Percentiles rank a stretch among this genome's conserved stretches.
These are phyloP conservation scores for Paracyclopina nana DNA, from an alignment of 1,140 invertebrate species.

Conservation along the genomic window DNA sequence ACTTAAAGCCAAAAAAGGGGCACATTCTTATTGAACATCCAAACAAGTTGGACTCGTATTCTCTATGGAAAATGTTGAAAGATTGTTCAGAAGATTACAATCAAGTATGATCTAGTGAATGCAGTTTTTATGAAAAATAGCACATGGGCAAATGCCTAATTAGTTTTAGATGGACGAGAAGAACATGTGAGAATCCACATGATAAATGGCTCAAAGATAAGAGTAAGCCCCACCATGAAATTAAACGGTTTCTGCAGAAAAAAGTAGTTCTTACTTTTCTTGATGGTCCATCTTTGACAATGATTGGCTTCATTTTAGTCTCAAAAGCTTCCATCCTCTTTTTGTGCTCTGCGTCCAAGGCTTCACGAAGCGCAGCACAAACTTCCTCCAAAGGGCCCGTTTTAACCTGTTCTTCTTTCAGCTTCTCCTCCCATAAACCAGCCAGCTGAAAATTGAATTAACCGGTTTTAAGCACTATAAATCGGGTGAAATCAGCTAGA, in stretches of 20 bases:
- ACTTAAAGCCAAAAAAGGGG: no score
- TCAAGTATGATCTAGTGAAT: no score
- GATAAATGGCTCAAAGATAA: no score
- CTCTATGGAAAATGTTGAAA: no score
- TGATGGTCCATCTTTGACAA: conserved; percentile 15
- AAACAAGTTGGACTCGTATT: no score
- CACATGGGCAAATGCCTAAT: no score
- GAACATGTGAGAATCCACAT: no score
- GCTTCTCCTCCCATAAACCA: neutral
- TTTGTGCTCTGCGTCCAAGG: conserved; percentile 7
- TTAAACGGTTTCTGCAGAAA: neutral
- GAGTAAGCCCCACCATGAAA: no score
- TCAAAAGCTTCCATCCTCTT: conserved; percentile 12
- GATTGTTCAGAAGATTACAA: no score
- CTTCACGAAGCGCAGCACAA: conserved; percentile 10
- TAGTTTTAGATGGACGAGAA: no score
- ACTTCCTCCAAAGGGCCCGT: neutral
- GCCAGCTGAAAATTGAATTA: neutral
- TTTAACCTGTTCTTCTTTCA: conserved; percentile 2
- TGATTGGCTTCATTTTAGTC: conserved; percentile 15
- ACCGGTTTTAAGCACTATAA: neutral
- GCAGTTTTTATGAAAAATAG: no score
- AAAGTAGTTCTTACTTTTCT: neutral
- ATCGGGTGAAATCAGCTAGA: neutral
- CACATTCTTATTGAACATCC: no score